Percentiles rank a stretch among this genome's conserved stretches.
Evolutionary conservation across 2,888 invertebrate species (phyloP).

Genomic region (Cantharis lateralis): DNA sequence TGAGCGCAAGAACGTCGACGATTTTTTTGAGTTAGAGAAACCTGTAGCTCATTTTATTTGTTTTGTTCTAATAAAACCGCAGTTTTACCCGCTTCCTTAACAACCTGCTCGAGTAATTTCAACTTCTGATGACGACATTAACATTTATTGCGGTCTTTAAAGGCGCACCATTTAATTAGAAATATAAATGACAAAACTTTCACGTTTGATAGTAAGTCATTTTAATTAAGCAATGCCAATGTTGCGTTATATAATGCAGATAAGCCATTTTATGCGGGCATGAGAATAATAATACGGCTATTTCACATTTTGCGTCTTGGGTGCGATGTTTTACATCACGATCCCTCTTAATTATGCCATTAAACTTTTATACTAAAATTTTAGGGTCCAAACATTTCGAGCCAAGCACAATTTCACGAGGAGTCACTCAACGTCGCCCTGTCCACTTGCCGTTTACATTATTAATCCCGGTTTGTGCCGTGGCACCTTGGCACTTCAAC

Average conservation of each 20-base stretch:
- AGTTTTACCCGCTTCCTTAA: not conserved
- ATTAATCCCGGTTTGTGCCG: no score
- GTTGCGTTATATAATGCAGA: not conserved
- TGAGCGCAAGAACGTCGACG: not conserved
- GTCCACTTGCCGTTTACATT: no score
- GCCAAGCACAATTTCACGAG: no score
- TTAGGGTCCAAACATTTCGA: not conserved
- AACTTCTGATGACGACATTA: not conserved
- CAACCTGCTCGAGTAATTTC: slow-evolving; percentile 1
- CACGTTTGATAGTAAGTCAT: slow-evolving; percentile 1
- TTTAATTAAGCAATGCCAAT: slow-evolving; percentile 9
- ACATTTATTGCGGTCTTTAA: slow-evolving; percentile 4
- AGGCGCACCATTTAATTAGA: slow-evolving; percentile 12
- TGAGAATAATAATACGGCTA: not conserved
- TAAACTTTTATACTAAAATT: not conserved
- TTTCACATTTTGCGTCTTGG: not conserved
- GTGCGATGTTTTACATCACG: not conserved
- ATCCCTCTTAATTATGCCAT: not conserved
- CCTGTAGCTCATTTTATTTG: not conserved
- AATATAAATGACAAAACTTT: slow-evolving; percentile 6
- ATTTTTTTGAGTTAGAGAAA: not conserved
- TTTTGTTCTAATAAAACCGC: not conserved
- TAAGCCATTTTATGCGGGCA: not conserved
- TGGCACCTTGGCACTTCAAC: no score
- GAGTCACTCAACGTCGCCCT: not conserved